Evolutionary conservation across 2,797 vertebrate species (phyloP).

Genomic region (Siniperca obscura): DNA sequence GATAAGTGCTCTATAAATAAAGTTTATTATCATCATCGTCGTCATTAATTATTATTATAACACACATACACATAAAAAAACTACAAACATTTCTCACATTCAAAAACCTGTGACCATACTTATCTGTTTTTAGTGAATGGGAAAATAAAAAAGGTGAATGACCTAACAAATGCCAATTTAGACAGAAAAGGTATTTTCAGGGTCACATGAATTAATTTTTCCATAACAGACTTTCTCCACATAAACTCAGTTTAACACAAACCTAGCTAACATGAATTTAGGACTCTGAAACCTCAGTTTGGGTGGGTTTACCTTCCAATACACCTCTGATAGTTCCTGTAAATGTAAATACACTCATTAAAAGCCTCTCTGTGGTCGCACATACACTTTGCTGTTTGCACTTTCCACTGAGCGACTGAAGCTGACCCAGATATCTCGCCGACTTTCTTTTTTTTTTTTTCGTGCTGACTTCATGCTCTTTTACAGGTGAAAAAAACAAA

Average conservation of each 20-base stretch:
- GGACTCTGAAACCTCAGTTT: neutral
- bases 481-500: neutral
- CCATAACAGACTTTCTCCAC: neutral
- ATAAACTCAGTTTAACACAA: neutral
- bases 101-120: neutral
- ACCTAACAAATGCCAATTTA: neutral
- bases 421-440: constrained; percentile 58
- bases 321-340: constrained; percentile 38
- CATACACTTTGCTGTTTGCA: neutral
- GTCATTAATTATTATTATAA: neutral
- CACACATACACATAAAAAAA: neutral
- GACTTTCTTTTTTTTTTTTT: neutral
- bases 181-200: neutral
- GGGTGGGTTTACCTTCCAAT: constrained; percentile 24
- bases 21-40: too few relatives aligned
- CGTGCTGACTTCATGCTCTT: neutral
- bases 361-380: constrained; percentile 43
- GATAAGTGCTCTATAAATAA: too few relatives aligned
- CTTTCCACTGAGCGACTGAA: constrained; percentile 49
- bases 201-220: neutral
- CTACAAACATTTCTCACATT: too few relatives aligned
- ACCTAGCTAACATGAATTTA: neutral
- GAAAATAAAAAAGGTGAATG: too few relatives aligned
- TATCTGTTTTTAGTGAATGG: neutral
- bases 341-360: constrained; percentile 38